These are phyloP conservation scores for Acanthacorydalis orientalis DNA, from an alignment of 2,888 invertebrate species.

Conservation along the genomic window DNA sequence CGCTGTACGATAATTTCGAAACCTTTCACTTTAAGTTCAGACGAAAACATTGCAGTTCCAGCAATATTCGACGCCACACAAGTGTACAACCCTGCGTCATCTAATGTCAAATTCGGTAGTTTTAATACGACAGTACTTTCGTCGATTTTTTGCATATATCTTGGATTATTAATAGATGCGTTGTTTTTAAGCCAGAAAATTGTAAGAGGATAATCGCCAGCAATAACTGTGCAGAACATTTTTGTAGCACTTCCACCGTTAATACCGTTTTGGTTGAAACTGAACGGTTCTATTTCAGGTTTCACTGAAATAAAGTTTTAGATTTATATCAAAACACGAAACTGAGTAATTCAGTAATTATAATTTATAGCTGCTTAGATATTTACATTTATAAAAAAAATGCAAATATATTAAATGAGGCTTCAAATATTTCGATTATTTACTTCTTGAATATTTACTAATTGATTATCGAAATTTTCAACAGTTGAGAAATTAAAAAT, in stretches of 20 bases:
- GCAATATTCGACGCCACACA: constrained; percentile 25
- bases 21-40: constrained; percentile 34
- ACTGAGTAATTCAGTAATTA: too few relatives aligned
- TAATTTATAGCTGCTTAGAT: too few relatives aligned
- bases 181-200: constrained; percentile 40
- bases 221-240: constrained; percentile 36
- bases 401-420: too few relatives aligned
- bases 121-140: constrained; percentile 31
- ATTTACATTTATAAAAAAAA: not conserved
- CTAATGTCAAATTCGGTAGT: constrained; percentile 25
- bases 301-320: constrained; percentile 19
- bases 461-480: too few relatives aligned
- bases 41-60: constrained; percentile 21
- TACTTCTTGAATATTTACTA: too few relatives aligned
- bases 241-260: constrained; percentile 33
- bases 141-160: constrained; percentile 24
- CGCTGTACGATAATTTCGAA: constrained; percentile 15
- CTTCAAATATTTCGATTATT: too few relatives aligned
- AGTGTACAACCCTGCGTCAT: constrained; percentile 27
- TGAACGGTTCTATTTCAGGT: constrained; percentile 35
- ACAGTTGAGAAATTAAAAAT: too few relatives aligned
- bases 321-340: too few relatives aligned
- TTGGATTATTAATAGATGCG: constrained; percentile 12
- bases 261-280: constrained; percentile 30
- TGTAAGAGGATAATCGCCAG: constrained; percentile 45